Evolutionary conservation across 1,140 invertebrate genomes (phyloP).

Genomic region (Gryon sp.): DNA sequence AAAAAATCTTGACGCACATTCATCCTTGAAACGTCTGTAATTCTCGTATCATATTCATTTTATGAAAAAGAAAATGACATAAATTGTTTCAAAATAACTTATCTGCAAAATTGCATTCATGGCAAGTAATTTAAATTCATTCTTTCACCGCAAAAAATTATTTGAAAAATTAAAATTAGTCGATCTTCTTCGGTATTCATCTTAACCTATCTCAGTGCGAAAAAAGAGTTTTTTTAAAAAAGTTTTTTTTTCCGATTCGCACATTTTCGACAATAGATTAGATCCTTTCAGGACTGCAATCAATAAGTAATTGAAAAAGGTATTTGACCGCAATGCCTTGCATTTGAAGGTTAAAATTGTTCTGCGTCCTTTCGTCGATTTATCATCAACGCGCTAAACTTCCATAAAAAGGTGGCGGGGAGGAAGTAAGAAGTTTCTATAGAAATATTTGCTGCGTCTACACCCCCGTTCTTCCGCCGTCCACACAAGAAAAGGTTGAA

Average conservation of each 20-base stretch:
- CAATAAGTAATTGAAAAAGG: conserved; percentile 51
- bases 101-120: no score
- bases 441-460: conserved; percentile 50
- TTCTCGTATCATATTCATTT: no score
- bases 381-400: conserved; percentile 44
- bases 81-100: no score
- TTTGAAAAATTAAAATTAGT: no score
- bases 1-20: no score
- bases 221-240: neutral
- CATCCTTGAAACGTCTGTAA: no score
- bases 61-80: no score
- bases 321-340: conserved; percentile 51
- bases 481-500: conserved; percentile 52
- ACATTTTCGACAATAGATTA: conserved; percentile 20
- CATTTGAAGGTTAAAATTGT: conserved; percentile 57
- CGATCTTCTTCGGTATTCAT: no score
- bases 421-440: conserved; percentile 61
- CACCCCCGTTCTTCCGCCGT: conserved; percentile 34
- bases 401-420: conserved; percentile 58
- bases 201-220: neutral
- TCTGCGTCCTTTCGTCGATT: conserved; percentile 32
- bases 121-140: no score
- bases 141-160: no score
- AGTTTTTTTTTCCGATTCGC: conserved; percentile 20
- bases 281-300: neutral